These are phyloP conservation scores for Noctua fimbriata DNA, from an alignment of 2,888 invertebrate genomes.

Conservation along the genomic window DNA sequence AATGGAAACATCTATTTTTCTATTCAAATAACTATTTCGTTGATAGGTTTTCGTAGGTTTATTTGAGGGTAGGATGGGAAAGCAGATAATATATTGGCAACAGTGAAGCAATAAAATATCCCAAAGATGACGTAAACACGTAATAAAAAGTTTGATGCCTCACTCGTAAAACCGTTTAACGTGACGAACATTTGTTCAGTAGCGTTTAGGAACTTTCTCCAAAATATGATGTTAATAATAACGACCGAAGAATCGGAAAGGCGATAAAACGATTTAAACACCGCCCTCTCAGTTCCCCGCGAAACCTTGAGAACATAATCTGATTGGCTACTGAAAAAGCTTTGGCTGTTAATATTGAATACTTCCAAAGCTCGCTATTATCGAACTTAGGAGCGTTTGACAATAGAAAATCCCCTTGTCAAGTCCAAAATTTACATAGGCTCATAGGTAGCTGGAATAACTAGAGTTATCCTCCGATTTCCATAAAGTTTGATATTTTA, in stretches of 20 bases:
- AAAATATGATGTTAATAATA: constrained; percentile 47
- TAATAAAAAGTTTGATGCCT: constrained; percentile 74
- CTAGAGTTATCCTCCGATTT: constrained; percentile 31
- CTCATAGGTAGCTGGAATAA: constrained; percentile 31
- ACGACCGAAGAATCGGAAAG: constrained; percentile 17
- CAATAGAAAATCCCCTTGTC: constrained; percentile 15
- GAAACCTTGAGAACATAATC: constrained; percentile 1
- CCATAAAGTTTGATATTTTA: constrained; percentile 54
- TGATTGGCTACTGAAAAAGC: constrained; percentile 29
- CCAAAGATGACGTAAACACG: constrained; percentile 69
- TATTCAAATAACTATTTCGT: constrained; percentile 17
- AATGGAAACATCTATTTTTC: constrained; percentile 10
- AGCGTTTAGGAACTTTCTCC: constrained; percentile 29
- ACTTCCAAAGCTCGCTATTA: constrained; percentile 10
- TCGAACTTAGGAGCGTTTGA: constrained; percentile 19
- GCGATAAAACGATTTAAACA: constrained; percentile 24
- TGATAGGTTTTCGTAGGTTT: not conserved
- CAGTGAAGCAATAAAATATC: constrained; percentile 53
- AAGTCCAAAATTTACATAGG: constrained; percentile 43
- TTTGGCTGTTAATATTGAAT: not conserved
- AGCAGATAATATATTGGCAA: constrained; percentile 42
- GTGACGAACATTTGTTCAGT: constrained; percentile 60
- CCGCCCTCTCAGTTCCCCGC: not conserved
- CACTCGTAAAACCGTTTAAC: constrained; percentile 61
- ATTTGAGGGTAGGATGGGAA: not conserved